Evolutionary conservation across 1,140 invertebrate genomes (phyloP), one percentile per base, ranked within the genome.

Genomic region (Drosophila arizonae): DNA sequence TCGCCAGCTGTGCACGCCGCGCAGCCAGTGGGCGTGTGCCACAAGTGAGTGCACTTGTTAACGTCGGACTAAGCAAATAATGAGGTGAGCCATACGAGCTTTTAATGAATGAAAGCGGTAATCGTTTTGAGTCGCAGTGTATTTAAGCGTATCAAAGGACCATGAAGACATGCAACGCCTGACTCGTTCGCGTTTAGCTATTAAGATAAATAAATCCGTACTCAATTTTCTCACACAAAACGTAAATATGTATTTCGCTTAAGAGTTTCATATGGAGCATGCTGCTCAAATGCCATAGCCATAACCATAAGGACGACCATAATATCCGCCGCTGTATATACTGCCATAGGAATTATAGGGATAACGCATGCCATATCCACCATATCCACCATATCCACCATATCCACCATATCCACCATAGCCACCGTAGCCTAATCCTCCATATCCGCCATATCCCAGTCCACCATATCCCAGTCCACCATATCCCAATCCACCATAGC

Each of bases 21-120:
- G 2, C 21, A 24, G 21, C 21, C 21, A 24, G 21, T 24, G 21
- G 21, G 21, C 21, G 21, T 4, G 54, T 52, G 50, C 15, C 48
- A 64, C 69, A 67, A 63, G 51, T 50, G 71, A 76, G 73, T 61
- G 63, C 68, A 65, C 84, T 78, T 72, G 77, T 88, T 88, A 89
- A 66, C 66, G 69, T 74, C 51, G 68, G 75, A 70, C 73, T 84
- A 65, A 64, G 79, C 77, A 88, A 88, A 88, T 88, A 88, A 88
- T 80, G 85, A 75, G 79, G 79, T 76, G 61, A 66, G 17, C 71
- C 71, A 70, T 72, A 72, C 62, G 70, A 72, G 76, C 71, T 87
- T 87, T 82, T 77, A 87, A 87, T 88, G 84, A 88, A 89, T 88
- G 71, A 84, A 88, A 77, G 84, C 76, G 74, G 77, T 87, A 88